Evolutionary conservation across 2,888 invertebrate species (phyloP).

Genomic region (Meliscaeva auricollis): DNA sequence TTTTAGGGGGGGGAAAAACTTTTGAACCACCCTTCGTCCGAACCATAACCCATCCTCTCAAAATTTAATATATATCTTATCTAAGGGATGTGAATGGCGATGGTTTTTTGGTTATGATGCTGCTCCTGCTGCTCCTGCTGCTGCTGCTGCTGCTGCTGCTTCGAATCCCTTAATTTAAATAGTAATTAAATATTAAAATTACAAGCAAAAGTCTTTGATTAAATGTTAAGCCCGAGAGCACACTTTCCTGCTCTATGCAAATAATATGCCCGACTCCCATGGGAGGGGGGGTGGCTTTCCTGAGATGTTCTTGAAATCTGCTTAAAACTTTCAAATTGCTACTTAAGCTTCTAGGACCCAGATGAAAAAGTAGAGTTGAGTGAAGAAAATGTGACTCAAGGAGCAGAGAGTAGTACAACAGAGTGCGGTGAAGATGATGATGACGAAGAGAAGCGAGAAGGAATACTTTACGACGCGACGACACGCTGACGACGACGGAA

Average conservation of each 20-base stretch:
- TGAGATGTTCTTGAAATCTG: constrained; percentile 67
- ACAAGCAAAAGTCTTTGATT: constrained; percentile 76
- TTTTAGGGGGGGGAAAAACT: constrained; percentile 8
- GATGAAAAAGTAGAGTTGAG: constrained; percentile 25
- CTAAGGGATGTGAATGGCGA: constrained; percentile 16
- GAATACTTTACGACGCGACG: constrained; percentile 19
- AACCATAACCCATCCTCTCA: constrained; percentile 26
- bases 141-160: constrained; percentile 24
- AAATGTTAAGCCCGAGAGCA: constrained; percentile 73
- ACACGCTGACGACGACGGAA: too few relatives aligned
- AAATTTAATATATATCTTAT: constrained; percentile 26
- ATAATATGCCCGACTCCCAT: constrained; percentile 37
- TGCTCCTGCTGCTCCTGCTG: neutral
- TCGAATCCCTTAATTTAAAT: constrained; percentile 75
- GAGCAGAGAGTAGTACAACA: neutral
- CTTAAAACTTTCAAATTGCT: constrained; percentile 75
- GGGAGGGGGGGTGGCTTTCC: constrained; percentile 42
- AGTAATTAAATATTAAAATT: constrained; percentile 76
- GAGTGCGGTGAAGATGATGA: neutral
- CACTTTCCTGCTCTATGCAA: constrained; percentile 66
- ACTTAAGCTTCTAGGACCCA: constrained; percentile 46
- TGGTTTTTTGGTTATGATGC: neutral
- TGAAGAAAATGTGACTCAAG: constrained; percentile 45
- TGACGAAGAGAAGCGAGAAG: constrained; percentile 21
- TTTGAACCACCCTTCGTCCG: constrained; percentile 39